Evolutionary conservation across 2,888 invertebrate species (phyloP), one percentile per base, ranked within the genome.

Genomic region (Chironomus riparius): DNA sequence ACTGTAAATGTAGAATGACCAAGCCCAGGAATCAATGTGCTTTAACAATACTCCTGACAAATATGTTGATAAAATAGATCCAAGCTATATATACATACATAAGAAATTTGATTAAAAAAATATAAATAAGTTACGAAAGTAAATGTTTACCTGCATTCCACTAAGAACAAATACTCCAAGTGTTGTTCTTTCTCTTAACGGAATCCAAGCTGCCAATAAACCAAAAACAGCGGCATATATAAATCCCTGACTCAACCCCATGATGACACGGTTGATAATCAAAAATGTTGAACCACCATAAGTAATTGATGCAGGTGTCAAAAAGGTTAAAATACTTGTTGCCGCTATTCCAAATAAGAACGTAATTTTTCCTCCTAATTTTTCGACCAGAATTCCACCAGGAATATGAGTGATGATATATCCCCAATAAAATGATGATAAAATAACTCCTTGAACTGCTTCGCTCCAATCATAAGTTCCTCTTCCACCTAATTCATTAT

Each of bases 341-440:
- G 69, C 28, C 6, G 38, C 56, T 15, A 76, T 76, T 28, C 76
- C 76, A 4, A 69, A 50, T 18, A 76, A 18, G 4, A 76, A 15
- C 4, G 76, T 76, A 4, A 69, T 89, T 80, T 92, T 93, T 13
- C 92, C 93, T 4, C 93, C 93, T 78, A 90, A 90, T 77, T 87
- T 86, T 80, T 91, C 91, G 0, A 92, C 90, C 13, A 93, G 80
- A 72, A 90, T 85, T 70, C 92, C 92, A 62, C 92, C 92, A 1
- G 92, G 92, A 18, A 93, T 81, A 80, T 92, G 92, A 0, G 91
- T 91, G 0, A 91, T 22, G 0, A 92, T 87, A 83, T 92, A 92
- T 2, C 92, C 92, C 86, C 91, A 92, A 84, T 91, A 92, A 82
- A 92, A 92, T 0, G 91, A 87, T 73, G 90, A 89, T 13, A 92